Evolutionary conservation across 2,113 vertebrate species (phyloP).

Genomic region (Pardalotus punctatus): DNA sequence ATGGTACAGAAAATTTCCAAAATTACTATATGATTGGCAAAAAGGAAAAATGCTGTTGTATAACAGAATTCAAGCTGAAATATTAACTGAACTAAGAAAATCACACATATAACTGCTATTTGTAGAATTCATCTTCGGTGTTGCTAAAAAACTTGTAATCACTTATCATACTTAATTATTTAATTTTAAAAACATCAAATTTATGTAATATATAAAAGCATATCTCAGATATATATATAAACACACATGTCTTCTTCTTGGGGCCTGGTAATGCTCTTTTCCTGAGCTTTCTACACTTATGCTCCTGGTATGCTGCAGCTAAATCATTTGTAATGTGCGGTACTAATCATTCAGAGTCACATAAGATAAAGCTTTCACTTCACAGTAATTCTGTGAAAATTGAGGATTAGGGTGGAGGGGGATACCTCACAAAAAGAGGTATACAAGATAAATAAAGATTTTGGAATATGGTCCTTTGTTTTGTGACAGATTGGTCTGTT

Average conservation of each 20-base stretch:
- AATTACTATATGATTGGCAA: background rate
- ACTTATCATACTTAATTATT: background rate
- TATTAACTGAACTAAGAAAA: background rate
- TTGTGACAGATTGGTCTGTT: background rate
- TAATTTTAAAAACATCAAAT: background rate
- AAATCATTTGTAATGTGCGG: background rate
- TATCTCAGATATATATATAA: too few relatives aligned
- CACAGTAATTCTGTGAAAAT: background rate
- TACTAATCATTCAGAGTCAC: background rate
- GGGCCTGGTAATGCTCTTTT: accelerated
- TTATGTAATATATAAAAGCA: background rate
- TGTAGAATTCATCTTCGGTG: background rate
- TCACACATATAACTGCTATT: background rate
- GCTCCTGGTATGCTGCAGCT: background rate
- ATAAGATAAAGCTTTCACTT: background rate
- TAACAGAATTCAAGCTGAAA: background rate
- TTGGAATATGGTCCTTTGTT: background rate
- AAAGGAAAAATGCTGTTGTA: background rate
- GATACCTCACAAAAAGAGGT: background rate
- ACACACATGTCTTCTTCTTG: background rate
- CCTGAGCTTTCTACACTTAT: background rate
- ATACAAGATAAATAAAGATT: background rate
- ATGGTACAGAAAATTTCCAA: background rate
- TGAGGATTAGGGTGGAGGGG: accelerated
- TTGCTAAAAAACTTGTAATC: background rate